Percentiles rank a stretch among this genome's conserved stretches.
These are phyloP conservation scores for Dinoponera quadriceps DNA, from an alignment of 1,140 invertebrate species.

Conservation along the genomic window DNA sequence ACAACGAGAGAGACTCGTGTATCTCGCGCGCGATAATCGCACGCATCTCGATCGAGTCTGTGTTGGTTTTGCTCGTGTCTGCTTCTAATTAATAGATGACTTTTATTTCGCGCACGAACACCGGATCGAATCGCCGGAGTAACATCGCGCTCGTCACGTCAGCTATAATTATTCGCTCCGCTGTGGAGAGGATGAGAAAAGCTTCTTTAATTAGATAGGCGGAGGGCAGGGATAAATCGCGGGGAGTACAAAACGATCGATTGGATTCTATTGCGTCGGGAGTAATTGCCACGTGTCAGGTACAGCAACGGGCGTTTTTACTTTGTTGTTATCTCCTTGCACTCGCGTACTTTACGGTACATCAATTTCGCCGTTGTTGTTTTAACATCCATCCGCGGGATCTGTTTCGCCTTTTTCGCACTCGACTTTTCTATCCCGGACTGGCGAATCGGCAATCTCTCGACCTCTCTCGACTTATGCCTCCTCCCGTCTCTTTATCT, in stretches of 20 bases:
- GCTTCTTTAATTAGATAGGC: slow-evolving; percentile 48
- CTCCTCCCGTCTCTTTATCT: not conserved
- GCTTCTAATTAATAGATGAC: not conserved
- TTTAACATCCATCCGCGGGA: slow-evolving; percentile 19
- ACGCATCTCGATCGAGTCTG: not conserved
- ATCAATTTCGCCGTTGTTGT: slow-evolving; percentile 10
- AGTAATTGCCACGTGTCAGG: slow-evolving; percentile 63
- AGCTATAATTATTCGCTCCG: slow-evolving; percentile 37
- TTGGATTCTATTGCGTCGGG: slow-evolving; percentile 61
- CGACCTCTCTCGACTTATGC: not conserved
- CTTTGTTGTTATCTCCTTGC: slow-evolving; percentile 50
- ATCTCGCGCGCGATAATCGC: slow-evolving; percentile 9
- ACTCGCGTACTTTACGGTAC: slow-evolving; percentile 38
- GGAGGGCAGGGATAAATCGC: slow-evolving; percentile 49
- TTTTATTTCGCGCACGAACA: slow-evolving; percentile 3
- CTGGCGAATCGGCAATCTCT: not conserved
- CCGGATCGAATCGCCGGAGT: not conserved
- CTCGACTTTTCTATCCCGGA: not conserved
- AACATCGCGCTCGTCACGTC: slow-evolving; percentile 36
- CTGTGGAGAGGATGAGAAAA: slow-evolving; percentile 17
- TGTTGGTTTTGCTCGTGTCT: not conserved
- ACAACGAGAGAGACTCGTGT: not conserved
- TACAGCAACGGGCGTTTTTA: slow-evolving; percentile 32
- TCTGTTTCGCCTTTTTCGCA: not conserved
- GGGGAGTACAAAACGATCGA: slow-evolving; percentile 47